phyloP scores from a whole-genome alignment of 2,797 vertebrate species.

The Peromyscus nudipes region DNA sequence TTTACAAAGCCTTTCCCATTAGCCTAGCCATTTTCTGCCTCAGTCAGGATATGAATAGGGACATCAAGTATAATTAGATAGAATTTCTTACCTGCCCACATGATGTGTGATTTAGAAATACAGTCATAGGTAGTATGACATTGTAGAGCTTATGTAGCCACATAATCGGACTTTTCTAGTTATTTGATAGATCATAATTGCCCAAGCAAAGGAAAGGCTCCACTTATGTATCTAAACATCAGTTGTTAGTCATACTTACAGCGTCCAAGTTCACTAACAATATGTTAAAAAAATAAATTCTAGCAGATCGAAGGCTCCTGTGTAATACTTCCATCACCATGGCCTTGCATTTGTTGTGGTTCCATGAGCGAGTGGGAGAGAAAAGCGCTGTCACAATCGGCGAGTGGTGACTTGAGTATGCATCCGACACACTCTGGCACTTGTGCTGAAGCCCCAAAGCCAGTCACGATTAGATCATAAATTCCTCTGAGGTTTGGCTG shows the following conservation, averaged over 20 bases:
- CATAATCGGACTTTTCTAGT: not conserved
- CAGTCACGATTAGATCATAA: not conserved
- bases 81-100: constrained; percentile 10
- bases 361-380: constrained; percentile 1
- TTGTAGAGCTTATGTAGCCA: not conserved
- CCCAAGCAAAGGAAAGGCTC: not conserved
- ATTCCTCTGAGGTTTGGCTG: not conserved
- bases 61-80: not conserved
- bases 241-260: constrained; percentile 3
- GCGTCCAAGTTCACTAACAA: constrained; percentile 15
- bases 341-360: constrained; percentile 44
- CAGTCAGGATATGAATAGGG: not conserved
- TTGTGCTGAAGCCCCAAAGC: not conserved
- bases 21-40: not conserved
- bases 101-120: not conserved
- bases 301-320: not conserved
- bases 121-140: not conserved
- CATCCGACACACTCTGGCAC: not conserved
- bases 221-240: not conserved
- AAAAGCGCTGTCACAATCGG: not conserved
- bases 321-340: constrained; percentile 16
- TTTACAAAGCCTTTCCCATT: not conserved
- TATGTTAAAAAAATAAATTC: constrained; percentile 42
- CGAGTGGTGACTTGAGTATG: not conserved
- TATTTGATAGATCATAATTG: constrained; percentile 6